These are phyloP conservation scores for Agrypnia vestita DNA, from an alignment of 1,140 invertebrate genomes.

Conservation along the genomic window DNA sequence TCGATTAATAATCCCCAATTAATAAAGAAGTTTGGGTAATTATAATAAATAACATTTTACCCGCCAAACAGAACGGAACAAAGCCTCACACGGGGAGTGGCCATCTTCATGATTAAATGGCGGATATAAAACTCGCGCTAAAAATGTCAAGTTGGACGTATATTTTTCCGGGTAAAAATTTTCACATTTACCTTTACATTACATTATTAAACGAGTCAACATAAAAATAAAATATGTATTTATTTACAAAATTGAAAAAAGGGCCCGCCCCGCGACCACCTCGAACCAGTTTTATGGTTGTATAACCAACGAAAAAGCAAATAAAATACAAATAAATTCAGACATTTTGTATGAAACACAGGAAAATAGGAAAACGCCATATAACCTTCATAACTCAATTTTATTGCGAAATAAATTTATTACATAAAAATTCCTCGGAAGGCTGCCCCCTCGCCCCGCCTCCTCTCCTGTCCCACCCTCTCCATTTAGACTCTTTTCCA, in stretches of 20 bases:
- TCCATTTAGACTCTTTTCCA: neutral
- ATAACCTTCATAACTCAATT: conserved; percentile 62
- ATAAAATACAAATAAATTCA: conserved; percentile 62
- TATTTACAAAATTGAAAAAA: conserved; percentile 51
- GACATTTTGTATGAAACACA: conserved; percentile 62
- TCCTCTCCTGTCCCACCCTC: conserved; percentile 14
- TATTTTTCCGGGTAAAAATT: conserved; percentile 29
- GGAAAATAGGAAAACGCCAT: conserved; percentile 62
- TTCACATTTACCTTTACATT: conserved; percentile 28
- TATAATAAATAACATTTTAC: no score
- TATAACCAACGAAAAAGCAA: conserved; percentile 61
- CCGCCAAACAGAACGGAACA: no score
- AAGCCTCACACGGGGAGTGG: no score
- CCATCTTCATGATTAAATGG: no score
- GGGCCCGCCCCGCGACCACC: conserved; percentile 3
- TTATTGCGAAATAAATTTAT: conserved; percentile 62
- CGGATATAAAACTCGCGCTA: neutral
- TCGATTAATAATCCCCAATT: no score
- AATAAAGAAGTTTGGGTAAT: no score
- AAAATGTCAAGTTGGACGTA: conserved; percentile 18
- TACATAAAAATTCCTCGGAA: conserved; percentile 62
- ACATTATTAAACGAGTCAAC: conserved; percentile 42
- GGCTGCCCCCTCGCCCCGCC: neutral
- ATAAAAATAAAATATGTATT: conserved; percentile 48
- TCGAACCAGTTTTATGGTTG: conserved; percentile 55